Base-by-base conservation (phyloP, 2,797 vertebrate species). In the Alauda arvensis region DNA sequence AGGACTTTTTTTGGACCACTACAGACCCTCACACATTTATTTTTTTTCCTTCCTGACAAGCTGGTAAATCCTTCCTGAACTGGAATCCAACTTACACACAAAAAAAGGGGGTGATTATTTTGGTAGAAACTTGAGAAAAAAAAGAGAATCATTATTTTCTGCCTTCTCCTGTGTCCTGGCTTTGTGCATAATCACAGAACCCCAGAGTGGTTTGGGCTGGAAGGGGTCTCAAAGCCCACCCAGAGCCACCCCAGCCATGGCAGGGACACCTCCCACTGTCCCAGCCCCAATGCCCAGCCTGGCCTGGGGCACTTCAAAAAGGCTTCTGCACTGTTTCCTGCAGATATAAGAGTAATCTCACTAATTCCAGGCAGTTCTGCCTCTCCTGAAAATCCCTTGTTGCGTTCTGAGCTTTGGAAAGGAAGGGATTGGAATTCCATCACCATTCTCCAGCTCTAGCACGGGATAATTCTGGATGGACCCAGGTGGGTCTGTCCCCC, bases 381-480 rank as follows among this genome's bases (percentile, higher is more conserved):
- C 13, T 52, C 68, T 76, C 56, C 34, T 12, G n/a, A 28, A 1
- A 0, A 20, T 23, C 48, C 60, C 61, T 60, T 33, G 9, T 29
- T 18, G 20, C 1, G 4, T 24, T 68, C 34, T 52, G 45, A 67
- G 52, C 59, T 52, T 57, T 43, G 39, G 49, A 77, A 74, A 12
- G n/a, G 19, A 45, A 53, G 20, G 7, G 8, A 67, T 61, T 18
- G 31, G 59, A 81, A 60, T 67, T 10, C 18, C 13, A 2, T 28
- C 55, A 45, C 14, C 8, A 19, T 19, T 28, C 21, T 4, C 33
- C 63, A 66, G 5, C 45, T 62, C 29, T 18, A 53, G 74, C 55
- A 14, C 10, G 77, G 61, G 63, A 75, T 4, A 17, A 37, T 37
- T 37, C 34, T 0, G 1, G 0, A 5, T 0, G 5, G 18, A 33